Base-by-base conservation (phyloP, 2,797 vertebrate species). In the Gambusia yucatana region DNA sequence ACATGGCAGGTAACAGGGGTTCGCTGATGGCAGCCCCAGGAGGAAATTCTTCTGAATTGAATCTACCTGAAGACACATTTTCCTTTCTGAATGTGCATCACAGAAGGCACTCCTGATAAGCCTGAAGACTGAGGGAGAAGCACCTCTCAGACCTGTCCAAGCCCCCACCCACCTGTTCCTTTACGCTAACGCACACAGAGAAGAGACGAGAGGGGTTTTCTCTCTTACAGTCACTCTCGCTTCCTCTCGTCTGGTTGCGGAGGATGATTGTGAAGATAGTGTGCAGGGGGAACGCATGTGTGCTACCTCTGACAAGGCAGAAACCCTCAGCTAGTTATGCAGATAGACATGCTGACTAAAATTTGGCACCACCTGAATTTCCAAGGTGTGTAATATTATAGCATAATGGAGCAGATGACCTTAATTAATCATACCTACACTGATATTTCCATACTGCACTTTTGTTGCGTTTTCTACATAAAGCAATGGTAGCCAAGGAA, bases 91-190 rank as follows among this genome's bases (percentile, higher is more conserved):
- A 43, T 11, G 48, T 73, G 77, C 84, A 89, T 85, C 80, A 91
- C 77, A 84, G 73, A 78, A 82, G 85, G 47, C 79, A 86, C 76
- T 83, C 86, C 91, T 80, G 86, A 87, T 76, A 81, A 92, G 78
- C 59, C 5, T 6, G 44, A 63, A 71, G 55, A 33, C 3, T 46
- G 52, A 86, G 25, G 88, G 75, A 91, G 90, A 92, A 90, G 90
- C 88, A 88, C 89, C 84, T 67, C 73, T 87, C 67, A 78, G 79
- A 78, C 76, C 88, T 74, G 83, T 78, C 79, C 76, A 36, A 82
- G 86, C 84, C 88, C 93, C 93, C 93, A 93, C 93, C 88, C 91
- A 95, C 90, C 82, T 61, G 88, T 95, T 96, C 94, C 95, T 87
- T 88, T 91, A 87, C 86, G 86, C 79, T 86, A 86, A 84, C 78